A percentile compares a stretch with the other conserved stretches of the same genome.
These are phyloP conservation scores for Apantesis nais DNA, from an alignment of 2,888 invertebrate genomes.

Conservation along the genomic window DNA sequence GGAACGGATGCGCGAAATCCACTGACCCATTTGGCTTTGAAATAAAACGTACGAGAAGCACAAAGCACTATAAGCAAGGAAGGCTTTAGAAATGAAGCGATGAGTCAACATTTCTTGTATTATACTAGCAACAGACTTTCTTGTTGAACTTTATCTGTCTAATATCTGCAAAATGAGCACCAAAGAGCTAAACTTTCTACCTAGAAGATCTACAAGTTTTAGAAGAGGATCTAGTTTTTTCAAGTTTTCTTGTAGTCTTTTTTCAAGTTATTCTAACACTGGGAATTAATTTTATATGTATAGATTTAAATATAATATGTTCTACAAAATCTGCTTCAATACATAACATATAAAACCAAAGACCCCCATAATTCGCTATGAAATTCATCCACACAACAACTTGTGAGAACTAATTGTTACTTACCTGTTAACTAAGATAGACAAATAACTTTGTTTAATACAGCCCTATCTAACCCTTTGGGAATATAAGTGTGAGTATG, in stretches of 20 bases:
- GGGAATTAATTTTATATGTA: too few relatives aligned
- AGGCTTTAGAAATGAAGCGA: constrained; percentile 71
- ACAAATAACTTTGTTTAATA: too few relatives aligned
- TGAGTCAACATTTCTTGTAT: constrained; percentile 68
- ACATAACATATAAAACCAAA: too few relatives aligned
- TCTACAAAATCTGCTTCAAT: too few relatives aligned
- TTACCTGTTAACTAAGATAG: too few relatives aligned
- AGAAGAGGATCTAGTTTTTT: too few relatives aligned
- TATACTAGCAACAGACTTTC: constrained; percentile 42
- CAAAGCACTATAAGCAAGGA: constrained; percentile 66
- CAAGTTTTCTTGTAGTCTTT: too few relatives aligned
- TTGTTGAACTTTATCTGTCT: constrained; percentile 26
- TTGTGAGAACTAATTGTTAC: too few relatives aligned
- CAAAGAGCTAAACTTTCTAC: background rate
- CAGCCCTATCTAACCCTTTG: background rate
- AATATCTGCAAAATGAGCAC: background rate
- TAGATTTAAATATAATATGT: too few relatives aligned
- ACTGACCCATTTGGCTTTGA: constrained; percentile 78
- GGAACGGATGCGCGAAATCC: constrained; percentile 61
- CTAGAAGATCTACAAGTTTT: background rate
- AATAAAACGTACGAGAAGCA: constrained; percentile 72
- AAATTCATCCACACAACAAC: too few relatives aligned
- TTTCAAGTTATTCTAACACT: too few relatives aligned
- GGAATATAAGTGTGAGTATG: background rate
- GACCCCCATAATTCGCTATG: too few relatives aligned